Evolutionary conservation across 2,797 vertebrate species (phyloP).

Genomic region (Pseudochirops corinnae): DNA sequence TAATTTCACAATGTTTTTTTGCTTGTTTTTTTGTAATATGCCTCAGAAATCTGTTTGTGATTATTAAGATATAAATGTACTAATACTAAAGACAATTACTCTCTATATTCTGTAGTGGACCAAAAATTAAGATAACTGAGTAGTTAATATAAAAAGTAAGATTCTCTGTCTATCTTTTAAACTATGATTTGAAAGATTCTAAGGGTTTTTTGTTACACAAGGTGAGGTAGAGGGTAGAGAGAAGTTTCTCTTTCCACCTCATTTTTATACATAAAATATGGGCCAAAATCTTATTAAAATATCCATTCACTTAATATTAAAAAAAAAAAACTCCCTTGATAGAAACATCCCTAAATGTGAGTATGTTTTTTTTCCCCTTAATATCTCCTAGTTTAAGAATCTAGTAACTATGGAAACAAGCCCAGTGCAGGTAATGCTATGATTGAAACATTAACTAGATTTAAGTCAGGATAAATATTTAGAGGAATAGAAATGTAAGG

Average conservation of each 20-base stretch:
- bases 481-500: rapidly evolving
- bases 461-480: no score
- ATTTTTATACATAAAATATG: no score
- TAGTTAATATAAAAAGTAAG: neutral
- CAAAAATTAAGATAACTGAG: neutral
- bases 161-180: neutral
- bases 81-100: neutral
- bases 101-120: neutral
- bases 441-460: neutral
- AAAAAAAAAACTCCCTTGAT: neutral
- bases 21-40: no score
- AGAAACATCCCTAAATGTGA: neutral
- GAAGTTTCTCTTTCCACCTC: neutral
- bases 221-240: neutral
- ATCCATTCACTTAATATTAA: neutral
- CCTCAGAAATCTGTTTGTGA: neutral
- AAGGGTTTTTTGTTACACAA: neutral
- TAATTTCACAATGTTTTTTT: neutral
- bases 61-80: neutral
- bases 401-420: neutral
- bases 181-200: neutral
- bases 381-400: neutral
- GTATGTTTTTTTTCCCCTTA: neutral
- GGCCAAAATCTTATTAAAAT: neutral
- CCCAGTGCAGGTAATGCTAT: neutral